These are phyloP conservation scores for Melanotaenia duboulayi DNA, from an alignment of 2,113 vertebrate genomes.

Conservation along the genomic window DNA sequence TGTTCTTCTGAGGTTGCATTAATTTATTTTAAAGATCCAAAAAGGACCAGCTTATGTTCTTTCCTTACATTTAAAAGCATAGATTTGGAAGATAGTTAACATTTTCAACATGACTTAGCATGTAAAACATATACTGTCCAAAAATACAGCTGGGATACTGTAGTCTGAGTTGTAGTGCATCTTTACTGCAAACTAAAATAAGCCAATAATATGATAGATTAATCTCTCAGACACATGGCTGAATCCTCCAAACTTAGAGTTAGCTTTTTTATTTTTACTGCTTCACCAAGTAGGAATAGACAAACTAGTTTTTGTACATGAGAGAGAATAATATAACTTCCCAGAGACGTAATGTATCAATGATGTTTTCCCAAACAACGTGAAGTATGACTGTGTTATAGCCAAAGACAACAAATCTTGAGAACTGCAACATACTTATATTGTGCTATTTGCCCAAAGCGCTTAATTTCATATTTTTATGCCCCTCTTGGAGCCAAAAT, in stretches of 20 bases:
- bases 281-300: slow-evolving; percentile 25
- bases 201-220: slow-evolving; percentile 7
- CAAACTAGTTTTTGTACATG: background rate
- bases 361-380: slow-evolving; percentile 27
- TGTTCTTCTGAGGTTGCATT: no score
- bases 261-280: slow-evolving; percentile 3
- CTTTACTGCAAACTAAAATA: background rate
- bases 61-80: no score
- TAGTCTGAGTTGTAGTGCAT: slow-evolving; percentile 2
- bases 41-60: no score
- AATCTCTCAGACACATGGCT: slow-evolving; percentile 14
- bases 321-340: slow-evolving; percentile 27
- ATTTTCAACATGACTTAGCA: background rate
- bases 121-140: slow-evolving; percentile 3
- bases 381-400: slow-evolving; percentile 10
- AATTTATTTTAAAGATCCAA: no score
- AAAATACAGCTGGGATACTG: background rate
- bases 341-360: slow-evolving; percentile 20
- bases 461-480: slow-evolving; percentile 7
- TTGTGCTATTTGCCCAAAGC: slow-evolving; percentile 6
- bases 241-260: slow-evolving; percentile 25
- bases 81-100: no score
- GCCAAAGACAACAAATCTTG: background rate
- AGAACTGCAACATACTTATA: background rate
- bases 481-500: background rate